These are phyloP conservation scores for Tretioscincus oriximinensis DNA, from an alignment of 2,113 vertebrate species.

Conservation along the genomic window DNA sequence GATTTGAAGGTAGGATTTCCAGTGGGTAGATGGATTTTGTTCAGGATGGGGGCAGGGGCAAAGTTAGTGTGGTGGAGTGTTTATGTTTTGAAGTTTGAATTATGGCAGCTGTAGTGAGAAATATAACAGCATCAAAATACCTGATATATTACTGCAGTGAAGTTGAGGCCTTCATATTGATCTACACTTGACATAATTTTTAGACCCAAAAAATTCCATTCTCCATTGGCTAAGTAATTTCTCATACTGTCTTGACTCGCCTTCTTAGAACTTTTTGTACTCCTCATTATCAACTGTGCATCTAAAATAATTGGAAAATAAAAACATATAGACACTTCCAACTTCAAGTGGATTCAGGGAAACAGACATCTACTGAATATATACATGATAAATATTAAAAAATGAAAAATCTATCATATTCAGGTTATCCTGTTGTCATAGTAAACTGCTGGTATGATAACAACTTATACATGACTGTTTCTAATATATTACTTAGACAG, in stretches of 20 bases:
- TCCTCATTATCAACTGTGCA: neutral
- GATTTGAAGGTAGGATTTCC: too few species aligned
- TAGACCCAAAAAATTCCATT: conserved; percentile 31
- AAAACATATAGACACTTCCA: neutral
- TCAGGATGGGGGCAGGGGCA: too few species aligned
- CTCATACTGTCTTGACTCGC: neutral
- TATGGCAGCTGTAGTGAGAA: neutral
- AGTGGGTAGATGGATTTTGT: too few species aligned
- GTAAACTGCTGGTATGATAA: too few species aligned
- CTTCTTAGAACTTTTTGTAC: neutral
- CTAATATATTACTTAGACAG: too few species aligned
- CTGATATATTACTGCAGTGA: conserved; percentile 3
- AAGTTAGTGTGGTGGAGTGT: too few species aligned
- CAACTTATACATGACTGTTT: too few species aligned
- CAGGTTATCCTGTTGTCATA: too few species aligned
- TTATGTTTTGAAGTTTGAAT: too few species aligned
- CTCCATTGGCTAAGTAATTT: conserved; percentile 2
- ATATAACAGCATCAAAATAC: neutral
- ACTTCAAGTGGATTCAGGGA: neutral
- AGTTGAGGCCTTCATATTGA: fast-evolving
- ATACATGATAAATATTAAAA: too few species aligned
- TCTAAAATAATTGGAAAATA: conserved; percentile 4
- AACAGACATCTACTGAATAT: neutral
- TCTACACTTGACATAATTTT: fast-evolving
- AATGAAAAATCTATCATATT: neutral